These are phyloP conservation scores for Hymenopus coronatus DNA, from an alignment of 2,888 invertebrate species.

Conservation along the genomic window DNA sequence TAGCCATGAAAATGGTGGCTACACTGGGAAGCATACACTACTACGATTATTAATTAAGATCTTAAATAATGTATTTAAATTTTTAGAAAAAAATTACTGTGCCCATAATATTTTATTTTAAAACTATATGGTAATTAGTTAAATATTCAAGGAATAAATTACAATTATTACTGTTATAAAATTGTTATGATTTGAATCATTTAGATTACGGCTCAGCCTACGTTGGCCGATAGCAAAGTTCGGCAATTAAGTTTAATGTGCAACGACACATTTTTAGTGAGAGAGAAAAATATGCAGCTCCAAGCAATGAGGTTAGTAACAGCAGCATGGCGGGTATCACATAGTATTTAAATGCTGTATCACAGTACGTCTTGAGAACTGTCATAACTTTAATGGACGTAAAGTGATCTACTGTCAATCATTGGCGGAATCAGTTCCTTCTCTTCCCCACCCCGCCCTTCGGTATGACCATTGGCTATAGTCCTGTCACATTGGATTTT, in stretches of 20 bases:
- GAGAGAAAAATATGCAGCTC: background rate
- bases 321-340: background rate
- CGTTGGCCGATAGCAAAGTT: background rate
- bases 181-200: background rate
- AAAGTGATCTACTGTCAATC: slow-evolving; percentile 18
- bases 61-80: background rate
- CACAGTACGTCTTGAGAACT: background rate
- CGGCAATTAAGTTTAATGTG: background rate
- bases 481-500: slow-evolving; percentile 17
- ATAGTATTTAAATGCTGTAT: background rate
- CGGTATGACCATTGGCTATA: slow-evolving; percentile 21
- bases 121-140: background rate
- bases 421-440: slow-evolving; percentile 19
- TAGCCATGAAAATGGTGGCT: background rate
- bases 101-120: background rate
- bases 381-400: slow-evolving; percentile 6
- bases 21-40: background rate
- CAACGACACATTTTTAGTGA: background rate
- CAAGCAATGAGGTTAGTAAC: background rate
- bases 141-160: no score
- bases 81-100: background rate
- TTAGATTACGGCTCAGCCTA: background rate
- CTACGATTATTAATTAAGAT: background rate
- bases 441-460: slow-evolving; percentile 21
- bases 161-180: background rate